Base-by-base conservation (phyloP, 2,797 vertebrate species). In the Eidolon dupreanum region DNA sequence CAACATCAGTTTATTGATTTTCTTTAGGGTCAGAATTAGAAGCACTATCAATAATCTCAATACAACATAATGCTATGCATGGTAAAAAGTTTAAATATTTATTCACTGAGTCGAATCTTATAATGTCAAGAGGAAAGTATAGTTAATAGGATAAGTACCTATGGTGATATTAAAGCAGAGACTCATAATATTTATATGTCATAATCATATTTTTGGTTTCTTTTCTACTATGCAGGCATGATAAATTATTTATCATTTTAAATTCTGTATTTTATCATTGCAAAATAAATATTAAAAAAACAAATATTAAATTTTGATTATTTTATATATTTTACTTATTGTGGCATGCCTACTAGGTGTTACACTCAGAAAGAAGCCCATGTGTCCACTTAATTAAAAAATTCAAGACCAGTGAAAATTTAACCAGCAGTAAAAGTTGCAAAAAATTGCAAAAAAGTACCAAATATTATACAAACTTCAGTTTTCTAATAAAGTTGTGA, bases 61-160 rank as follows among this genome's bases (percentile, higher is more conserved):
- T 24, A 74, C 20, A 0, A 43, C 20, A 49, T 78, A 90, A 55
- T 97, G 36, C 10, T 96, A 33, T 1, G 2, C 33, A 36, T 79
- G 91, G 19, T 94, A 19, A 3, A 85, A 95, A 97, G 63, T 90
- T 97, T 95, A 97, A 97, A 85, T 95, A 97, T 83, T 94, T 96
- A 90, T 79, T 96, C 9, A 26, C 75, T 83, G 55, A 75, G n/a
- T 31, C 63, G 88, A 91, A 74, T 74, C 63, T 91, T 82, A 33
- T 5, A 97, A 26, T 61, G 33, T 46, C 91, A 97, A 84, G 2
- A 4, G 88, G 89, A 96, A 97, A 91, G 3, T 22, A 90, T 71
- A 91, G n/a, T 71, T 93, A 94, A 1, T 66, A 81, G 31, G 51
- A 59, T 97, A 65, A 53, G 7, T 87, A 19, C 5, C 53, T n/a